Evolutionary conservation across 2,888 invertebrate genomes (phyloP).

Genomic region (Xanthorhoe designata): DNA sequence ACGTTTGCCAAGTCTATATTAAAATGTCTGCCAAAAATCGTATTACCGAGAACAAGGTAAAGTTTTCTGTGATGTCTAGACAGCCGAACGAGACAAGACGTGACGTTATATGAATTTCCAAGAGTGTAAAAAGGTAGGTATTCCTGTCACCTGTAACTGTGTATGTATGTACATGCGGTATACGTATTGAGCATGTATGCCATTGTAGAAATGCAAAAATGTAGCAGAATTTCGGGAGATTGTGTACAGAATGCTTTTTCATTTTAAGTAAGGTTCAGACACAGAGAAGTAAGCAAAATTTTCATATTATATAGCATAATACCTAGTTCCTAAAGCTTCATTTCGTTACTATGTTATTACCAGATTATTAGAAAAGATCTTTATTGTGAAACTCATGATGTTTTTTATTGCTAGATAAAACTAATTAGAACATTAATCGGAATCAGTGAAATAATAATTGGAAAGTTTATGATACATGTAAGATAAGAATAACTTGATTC

Average conservation of each 20-base stretch:
- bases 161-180: no score
- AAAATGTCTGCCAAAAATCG: constrained; percentile 78
- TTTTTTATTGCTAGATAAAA: not conserved
- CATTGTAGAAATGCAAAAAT: constrained; percentile 22
- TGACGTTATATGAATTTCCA: constrained; percentile 64
- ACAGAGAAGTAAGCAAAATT: no score
- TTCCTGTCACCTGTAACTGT: constrained; percentile 22
- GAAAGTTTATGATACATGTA: constrained; percentile 19
- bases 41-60: constrained; percentile 80
- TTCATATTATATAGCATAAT: no score
- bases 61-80: constrained; percentile 74
- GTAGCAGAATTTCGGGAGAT: constrained; percentile 5
- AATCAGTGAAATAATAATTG: constrained; percentile 14
- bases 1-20: constrained; percentile 78
- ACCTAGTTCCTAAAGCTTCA: no score
- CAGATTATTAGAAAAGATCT: no score
- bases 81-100: constrained; percentile 70
- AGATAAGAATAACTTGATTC: constrained; percentile 17
- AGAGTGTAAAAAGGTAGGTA: constrained; percentile 41
- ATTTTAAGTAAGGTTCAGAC: not conserved
- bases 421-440: not conserved
- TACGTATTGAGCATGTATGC: constrained; percentile 14
- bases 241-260: not conserved
- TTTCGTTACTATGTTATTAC: no score
- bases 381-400: no score